Conservation (phyloP, 2,888 invertebrate species). For the Tetropium fuscum region DNA sequence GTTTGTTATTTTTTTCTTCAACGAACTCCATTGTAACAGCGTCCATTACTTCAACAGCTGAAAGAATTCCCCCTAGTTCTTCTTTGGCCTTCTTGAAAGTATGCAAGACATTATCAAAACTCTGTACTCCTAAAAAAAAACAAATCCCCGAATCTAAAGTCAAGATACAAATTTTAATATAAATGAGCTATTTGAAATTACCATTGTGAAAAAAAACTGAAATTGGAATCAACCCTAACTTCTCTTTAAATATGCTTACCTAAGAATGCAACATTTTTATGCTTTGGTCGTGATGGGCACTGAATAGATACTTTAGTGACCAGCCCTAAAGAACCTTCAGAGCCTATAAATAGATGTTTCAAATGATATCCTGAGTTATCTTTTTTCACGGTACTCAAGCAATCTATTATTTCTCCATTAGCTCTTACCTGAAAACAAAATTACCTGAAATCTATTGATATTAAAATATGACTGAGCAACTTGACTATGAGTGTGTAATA, state of each 20-base stretch:
- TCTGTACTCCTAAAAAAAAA: slow-evolving; percentile 73
- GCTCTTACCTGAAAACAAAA: slow-evolving; percentile 76
- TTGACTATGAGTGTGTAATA: too few relatives aligned
- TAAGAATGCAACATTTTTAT: slow-evolving; percentile 44
- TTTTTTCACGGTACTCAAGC: slow-evolving; percentile 87
- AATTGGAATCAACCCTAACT: too few relatives aligned
- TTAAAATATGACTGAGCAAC: neutral
- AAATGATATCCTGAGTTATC: slow-evolving; percentile 98
- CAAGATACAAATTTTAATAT: too few relatives aligned
- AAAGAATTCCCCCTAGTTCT: slow-evolving; percentile 88
- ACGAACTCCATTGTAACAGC: slow-evolving; percentile 75
- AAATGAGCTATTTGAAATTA: too few relatives aligned
- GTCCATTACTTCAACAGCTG: slow-evolving; percentile 96
- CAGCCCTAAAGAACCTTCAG: slow-evolving; percentile 95
- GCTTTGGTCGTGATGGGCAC: slow-evolving; percentile 83
- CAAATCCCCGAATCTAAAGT: too few relatives aligned
- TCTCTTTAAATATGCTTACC: slow-evolving; percentile 28
- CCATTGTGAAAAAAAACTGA: too few relatives aligned
- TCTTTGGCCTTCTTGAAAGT: slow-evolving; percentile 80
- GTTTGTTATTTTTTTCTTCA: slow-evolving; percentile 70
- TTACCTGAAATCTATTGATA: neutral
- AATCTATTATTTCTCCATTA: slow-evolving; percentile 85
- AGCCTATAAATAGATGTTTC: slow-evolving; percentile 96
- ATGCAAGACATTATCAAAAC: slow-evolving; percentile 81
- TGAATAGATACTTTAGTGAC: slow-evolving; percentile 92